Evolutionary conservation across 2,888 invertebrate species (phyloP), one percentile per base, ranked within the genome.

Genomic region (Brachyopa scutellaris): DNA sequence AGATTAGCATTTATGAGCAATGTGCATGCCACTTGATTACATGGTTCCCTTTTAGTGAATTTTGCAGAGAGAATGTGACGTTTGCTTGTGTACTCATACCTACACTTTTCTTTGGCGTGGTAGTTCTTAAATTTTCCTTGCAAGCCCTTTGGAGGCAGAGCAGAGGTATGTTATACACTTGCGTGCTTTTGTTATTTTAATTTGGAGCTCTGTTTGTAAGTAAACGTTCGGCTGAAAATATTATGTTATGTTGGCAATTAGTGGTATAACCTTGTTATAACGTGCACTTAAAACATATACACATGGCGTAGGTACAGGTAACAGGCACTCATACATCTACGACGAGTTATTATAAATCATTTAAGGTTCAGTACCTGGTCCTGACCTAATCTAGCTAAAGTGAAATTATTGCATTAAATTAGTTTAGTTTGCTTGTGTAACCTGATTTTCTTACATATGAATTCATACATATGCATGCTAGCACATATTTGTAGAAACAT

Each of bases 1-100:
- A 59, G 51, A 74, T 80, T 70, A 74, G 74, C 74, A 64, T 64
- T 80, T 76, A 74, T 80, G 80, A 74, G 80, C 62, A 51, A 29
- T 76, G 64, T 80, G 80, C 80, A 80, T 70, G 74, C 62, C 69
- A 76, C 51, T 57, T 70, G 33, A 59, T 70, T 69, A 69, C 55
- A 73, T 73, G 57, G 57, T 53, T 29, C 66, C n/a, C n/a, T 53
- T 2, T 7, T 45, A 33, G 67, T 57, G 36, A 45, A 38, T 45
- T 55, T 67, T 36, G 45, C 55, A 23, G 23, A 23, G 23, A 67
- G 36, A 67, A 67, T 55, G 53, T 67, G 53, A 62, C 62, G 33
- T 33, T 49, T 15, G 45, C 33, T n/a, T n/a, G n/a, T n/a, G n/a
- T n/a, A n/a, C n/a, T n/a, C n/a, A n/a, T n/a, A n/a, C n/a, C n/a